Base-by-base conservation (phyloP, 2,888 invertebrate genomes). In the Euphydryas editha region DNA sequence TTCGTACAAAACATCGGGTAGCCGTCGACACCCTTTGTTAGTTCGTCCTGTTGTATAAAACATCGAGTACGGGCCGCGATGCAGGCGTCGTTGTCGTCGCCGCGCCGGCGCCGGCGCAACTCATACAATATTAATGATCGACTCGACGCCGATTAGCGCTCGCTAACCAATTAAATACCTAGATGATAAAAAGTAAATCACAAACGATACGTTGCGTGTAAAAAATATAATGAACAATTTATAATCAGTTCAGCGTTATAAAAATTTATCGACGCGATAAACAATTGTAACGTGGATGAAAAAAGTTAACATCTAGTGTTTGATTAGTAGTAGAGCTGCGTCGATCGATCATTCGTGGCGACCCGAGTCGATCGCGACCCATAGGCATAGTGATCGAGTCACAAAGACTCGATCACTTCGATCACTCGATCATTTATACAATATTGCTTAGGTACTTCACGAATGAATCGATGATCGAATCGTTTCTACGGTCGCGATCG, bases 61-160 rank as follows among this genome's bases (percentile, higher is more conserved):
- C 62, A 67, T 64, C 47, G 49, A 18, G 59, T 71, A 44, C 57
- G 54, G 64, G 30, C 24, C 24, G 24, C 44, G 61, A n/a, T n/a
- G 67, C 65, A 72, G 71, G 75, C 80, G 80, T 73, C 76, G 78
- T 51, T 74, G 76, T 73, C 75, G 66, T 69, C 77, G 77, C 71
- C 77, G 71, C 78, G 76, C 75, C 78, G 86, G 85, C 86, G 83
- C 86, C 85, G 73, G 76, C 78, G 74, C 73, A 73, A 55, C 85
- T 88, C 88, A 88, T 88, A 79, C 84, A 88, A 88, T 88, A 88
- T 88, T 88, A 83, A 88, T 88, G 80, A 73, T 71, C 72, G 72
- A 30, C 72, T 72, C 73, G 75, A 75, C 78, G 76, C 78, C 78
- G 76, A 76, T 79, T 81, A 82, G 80, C 79, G 79, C 78, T 76